Percentiles rank a stretch among this genome's conserved stretches.
Evolutionary conservation across 92 coral and sea anemone species (phyloP).

Genomic region (Epizoanthus rinbou): DNA sequence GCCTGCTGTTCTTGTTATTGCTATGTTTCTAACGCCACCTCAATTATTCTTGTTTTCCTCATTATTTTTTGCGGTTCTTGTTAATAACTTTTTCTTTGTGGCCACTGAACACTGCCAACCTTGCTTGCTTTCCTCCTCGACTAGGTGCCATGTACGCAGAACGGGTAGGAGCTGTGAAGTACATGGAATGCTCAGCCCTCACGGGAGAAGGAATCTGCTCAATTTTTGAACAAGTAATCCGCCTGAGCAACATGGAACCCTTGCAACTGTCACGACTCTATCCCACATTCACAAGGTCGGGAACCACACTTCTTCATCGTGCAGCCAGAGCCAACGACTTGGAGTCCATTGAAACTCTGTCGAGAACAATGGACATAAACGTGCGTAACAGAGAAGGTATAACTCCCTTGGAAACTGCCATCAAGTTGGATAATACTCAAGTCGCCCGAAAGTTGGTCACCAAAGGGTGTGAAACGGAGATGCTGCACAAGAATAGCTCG

Average conservation of each 20-base stretch:
- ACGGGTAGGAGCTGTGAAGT: conserved; percentile 79
- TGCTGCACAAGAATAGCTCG: conserved; percentile 14
- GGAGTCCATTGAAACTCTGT: conserved; percentile 72
- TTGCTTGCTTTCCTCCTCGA: neutral
- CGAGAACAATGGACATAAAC: conserved; percentile 73
- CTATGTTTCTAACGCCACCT: neutral
- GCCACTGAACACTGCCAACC: too few species aligned
- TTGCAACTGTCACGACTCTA: conserved; percentile 71
- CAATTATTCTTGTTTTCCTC: neutral
- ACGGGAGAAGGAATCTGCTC: conserved; percentile 56
- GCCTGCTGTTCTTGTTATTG: neutral
- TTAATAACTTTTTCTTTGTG: too few species aligned
- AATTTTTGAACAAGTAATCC: conserved; percentile 69
- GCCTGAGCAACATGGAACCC: conserved; percentile 77
- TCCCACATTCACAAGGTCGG: conserved; percentile 70
- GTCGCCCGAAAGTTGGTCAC: conserved; percentile 65
- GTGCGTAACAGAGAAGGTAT: conserved; percentile 65
- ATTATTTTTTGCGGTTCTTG: neutral
- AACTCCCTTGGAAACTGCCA: conserved; percentile 71
- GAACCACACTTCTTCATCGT: conserved; percentile 78
- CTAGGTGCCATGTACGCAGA: conserved; percentile 75
- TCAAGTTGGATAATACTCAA: conserved; percentile 49
- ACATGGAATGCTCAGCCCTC: conserved; percentile 77
- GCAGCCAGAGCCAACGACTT: conserved; percentile 78
- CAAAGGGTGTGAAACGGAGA: conserved; percentile 72